phyloP scores from a whole-genome alignment of 2,888 invertebrate genomes.

The Drosophila anceps region DNA sequence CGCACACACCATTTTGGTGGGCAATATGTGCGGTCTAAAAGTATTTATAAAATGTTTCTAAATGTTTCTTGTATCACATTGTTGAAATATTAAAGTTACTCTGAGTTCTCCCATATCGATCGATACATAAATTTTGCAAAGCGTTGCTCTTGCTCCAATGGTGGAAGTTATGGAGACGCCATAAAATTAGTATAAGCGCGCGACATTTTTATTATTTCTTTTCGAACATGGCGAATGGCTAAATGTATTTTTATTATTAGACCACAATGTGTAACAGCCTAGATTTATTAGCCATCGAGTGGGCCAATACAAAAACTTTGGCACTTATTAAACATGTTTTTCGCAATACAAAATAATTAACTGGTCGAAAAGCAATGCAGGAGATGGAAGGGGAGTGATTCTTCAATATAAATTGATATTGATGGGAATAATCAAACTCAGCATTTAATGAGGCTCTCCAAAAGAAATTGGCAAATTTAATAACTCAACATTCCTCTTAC shows the following conservation, averaged over 20 bases:
- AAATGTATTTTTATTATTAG: slow-evolving; percentile 48
- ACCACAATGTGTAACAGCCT: slow-evolving; percentile 39
- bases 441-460: slow-evolving; percentile 9
- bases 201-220: slow-evolving; percentile 48
- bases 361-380: neutral
- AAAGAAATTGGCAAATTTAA: slow-evolving; percentile 5
- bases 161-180: slow-evolving; percentile 28
- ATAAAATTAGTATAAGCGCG: slow-evolving; percentile 42
- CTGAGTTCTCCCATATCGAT: slow-evolving; percentile 42
- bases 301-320: slow-evolving; percentile 29
- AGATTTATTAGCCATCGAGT: slow-evolving; percentile 15
- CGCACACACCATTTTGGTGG: slow-evolving; percentile 41
- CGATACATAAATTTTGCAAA: slow-evolving; percentile 44
- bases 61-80: slow-evolving; percentile 11
- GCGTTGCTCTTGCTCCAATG: slow-evolving; percentile 43
- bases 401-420: slow-evolving; percentile 13
- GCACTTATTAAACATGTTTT: slow-evolving; percentile 40
- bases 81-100: slow-evolving; percentile 35
- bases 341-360: slow-evolving; percentile 25
- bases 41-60: slow-evolving; percentile 34
- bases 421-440: slow-evolving; percentile 19
- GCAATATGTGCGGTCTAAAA: slow-evolving; percentile 37
- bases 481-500: slow-evolving; percentile 1
- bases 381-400: slow-evolving; percentile 1
- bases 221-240: slow-evolving; percentile 36